A percentile compares a stretch with the other conserved stretches of the same genome.
phyloP scores from a whole-genome alignment of 2,113 vertebrate genomes.

The Nanger granti region DNA sequence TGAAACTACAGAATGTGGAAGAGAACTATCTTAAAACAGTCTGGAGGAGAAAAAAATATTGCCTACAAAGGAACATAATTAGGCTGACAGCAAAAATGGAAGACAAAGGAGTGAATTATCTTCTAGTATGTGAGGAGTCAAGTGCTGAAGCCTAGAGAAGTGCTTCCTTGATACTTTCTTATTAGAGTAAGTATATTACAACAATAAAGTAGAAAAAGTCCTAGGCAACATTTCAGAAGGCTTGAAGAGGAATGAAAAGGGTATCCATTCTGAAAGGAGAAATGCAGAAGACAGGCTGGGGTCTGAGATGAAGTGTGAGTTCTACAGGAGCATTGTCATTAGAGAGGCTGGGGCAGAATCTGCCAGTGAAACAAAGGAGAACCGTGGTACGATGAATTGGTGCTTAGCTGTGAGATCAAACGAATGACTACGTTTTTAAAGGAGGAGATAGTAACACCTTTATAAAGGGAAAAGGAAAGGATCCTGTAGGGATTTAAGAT shows the following conservation, averaged over 20 bases:
- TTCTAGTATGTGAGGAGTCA: neutral
- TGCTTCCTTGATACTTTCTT: neutral
- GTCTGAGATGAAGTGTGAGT: neutral
- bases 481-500: neutral
- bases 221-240: neutral
- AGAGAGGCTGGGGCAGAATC: neutral
- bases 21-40: neutral
- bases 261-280: neutral
- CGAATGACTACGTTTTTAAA: neutral
- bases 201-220: neutral
- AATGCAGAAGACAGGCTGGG: neutral
- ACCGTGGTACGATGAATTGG: neutral
- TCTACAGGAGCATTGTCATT: neutral
- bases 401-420: neutral
- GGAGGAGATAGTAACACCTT: neutral
- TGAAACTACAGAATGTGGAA: neutral
- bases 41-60: neutral
- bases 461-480: neutral
- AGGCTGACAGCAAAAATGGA: neutral
- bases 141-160: neutral
- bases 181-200: neutral
- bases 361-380: neutral
- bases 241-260: neutral
- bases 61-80: neutral
- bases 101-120: neutral